Base-by-base conservation (phyloP, 1,140 invertebrate species). In the Geopemphigus sp. region DNA sequence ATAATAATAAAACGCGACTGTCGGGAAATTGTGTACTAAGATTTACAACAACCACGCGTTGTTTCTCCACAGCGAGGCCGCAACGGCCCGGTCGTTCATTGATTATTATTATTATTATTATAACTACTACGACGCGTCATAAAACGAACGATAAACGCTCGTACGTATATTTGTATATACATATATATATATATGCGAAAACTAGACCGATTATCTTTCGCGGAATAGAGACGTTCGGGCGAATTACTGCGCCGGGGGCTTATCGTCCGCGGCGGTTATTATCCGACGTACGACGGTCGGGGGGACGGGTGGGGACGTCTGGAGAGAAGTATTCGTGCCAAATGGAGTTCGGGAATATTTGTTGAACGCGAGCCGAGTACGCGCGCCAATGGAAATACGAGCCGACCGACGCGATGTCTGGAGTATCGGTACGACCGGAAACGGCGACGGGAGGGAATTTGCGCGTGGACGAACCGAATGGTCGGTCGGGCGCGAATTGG, bases 171-270 rank as follows among this genome's bases (percentile, higher is more conserved):
- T n/a, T n/a, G n/a, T n/a, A n/a, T n/a, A n/a, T n/a, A n/a, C n/a
- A n/a, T n/a, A 15, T 54, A 56, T 11, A 39, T 39, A 15, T 54
- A 56, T 11, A 39, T 57, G 56, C 32, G 54, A 59, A 24, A 76
- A 76, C 73, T 57, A 76, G 54, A 76, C 73, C 73, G 56, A 76
- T 76, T 76, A 76, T 76, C 56, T 57, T 76, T 68, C 3, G n/a
- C 0, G 22, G 45, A 50, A 39, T 39, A 39, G 3, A 39, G 3
- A 68, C 22, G 50, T 68, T 57, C 54, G 24, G 54, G 73, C 73
- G 56, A 76, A 57, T 68, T 50, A 50, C 73, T 53, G 12, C 15
- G 54, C 32, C 17, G 32, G 53, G 17, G 53, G 17, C 57, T 76
- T 76, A 57, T 76, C 54, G 56, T 76, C 54, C n/a, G 17, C 12